Base-by-base conservation (phyloP, 2,888 invertebrate species). In the Apamea crenata region DNA sequence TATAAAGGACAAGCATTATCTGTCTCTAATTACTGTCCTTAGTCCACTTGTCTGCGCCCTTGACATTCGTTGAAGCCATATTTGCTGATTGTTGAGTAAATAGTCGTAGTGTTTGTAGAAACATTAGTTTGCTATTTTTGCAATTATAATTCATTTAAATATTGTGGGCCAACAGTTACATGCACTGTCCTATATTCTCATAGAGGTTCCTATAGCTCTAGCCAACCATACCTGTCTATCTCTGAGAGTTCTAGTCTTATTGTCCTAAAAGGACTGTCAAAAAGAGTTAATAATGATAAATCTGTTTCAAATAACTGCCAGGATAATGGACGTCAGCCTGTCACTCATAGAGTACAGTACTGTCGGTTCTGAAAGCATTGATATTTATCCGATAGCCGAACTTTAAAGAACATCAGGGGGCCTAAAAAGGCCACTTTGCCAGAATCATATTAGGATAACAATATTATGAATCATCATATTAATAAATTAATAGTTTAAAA, bases 31-130 rank as follows among this genome's bases (percentile, higher is more conserved):
- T 47, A 32, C 47, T 25, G 32, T 44, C 71, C 5, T 56, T 59
- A 25, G 21, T 68, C 14, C 53, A 71, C 18, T 78, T 44, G 5
- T 10, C 12, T 59, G 16, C 70, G 69, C 16, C 69, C 80, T 83
- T 82, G 74, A 70, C 79, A 70, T 82, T 82, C 50, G 29, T 59
- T 32, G 50, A 78, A 78, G 68, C 77, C 71, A 21, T 71, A 68
- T 72, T 82, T 77, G 75, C 63, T 76, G 56, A 75, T 69, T 67
- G 68, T 68, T 77, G 53, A 68, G 50, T 53, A 79, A 82, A 84
- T 61, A 74, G 12, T 16, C 29, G 32, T 53, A 71, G 29, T 78
- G 25, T 83, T 82, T 73, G 63, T 69, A 65, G 50, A 69, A 63
- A 50, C 73, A 78, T 73, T 78, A 50, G 63, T 40, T 40, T n/a